phyloP scores from a whole-genome alignment of 64 coral and sea anemone species.

The Catalaphyllia jardinei region DNA sequence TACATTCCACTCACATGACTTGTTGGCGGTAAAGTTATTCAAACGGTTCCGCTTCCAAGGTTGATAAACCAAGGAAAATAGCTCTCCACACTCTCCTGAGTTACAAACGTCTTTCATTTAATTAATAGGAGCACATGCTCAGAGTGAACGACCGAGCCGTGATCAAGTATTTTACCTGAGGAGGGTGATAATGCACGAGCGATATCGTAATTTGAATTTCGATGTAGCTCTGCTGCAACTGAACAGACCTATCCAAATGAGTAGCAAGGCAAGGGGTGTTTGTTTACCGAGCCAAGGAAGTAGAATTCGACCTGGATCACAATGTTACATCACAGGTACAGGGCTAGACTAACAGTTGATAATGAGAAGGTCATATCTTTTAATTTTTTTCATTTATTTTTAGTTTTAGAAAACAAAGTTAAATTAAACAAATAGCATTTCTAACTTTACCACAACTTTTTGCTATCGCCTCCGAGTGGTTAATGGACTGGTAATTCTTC shows the following conservation, averaged over 20 bases:
- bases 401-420: no score
- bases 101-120: not conserved
- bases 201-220: slow-evolving; percentile 10
- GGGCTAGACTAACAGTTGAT: no score
- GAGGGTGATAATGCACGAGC: slow-evolving; percentile 11
- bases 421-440: no score
- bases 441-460: no score
- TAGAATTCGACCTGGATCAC: slow-evolving; percentile 22
- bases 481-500: no score
- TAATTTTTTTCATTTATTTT: no score
- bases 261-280: slow-evolving; percentile 20
- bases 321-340: slow-evolving; percentile 56
- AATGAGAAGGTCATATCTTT: no score
- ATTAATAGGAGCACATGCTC: not conserved
- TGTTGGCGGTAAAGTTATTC: no score
- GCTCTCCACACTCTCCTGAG: not conserved
- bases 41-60: no score
- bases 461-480: no score
- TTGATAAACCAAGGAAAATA: no score
- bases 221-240: slow-evolving; percentile 1
- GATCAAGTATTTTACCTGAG: not conserved
- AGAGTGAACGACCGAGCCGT: not conserved
- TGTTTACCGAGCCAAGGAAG: slow-evolving; percentile 32
- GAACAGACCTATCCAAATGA: slow-evolving; percentile 2
- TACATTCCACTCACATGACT: no score